Percentiles rank a stretch among this genome's conserved stretches.
phyloP scores from a whole-genome alignment of 1,140 invertebrate species.

The Scylla paramamosain region DNA sequence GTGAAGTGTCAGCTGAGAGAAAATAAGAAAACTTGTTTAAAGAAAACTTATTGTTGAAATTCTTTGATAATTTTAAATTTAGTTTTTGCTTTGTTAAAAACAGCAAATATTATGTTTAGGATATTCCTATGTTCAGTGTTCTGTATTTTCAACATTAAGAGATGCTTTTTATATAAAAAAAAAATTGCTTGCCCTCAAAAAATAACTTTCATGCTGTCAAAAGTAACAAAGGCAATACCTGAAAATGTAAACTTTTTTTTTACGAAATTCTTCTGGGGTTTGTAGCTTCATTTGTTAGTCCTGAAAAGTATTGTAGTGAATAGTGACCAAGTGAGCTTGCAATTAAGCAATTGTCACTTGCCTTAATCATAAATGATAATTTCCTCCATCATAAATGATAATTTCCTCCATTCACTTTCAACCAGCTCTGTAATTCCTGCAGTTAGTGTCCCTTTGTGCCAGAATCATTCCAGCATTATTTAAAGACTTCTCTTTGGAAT shows the following conservation, averaged over 20 bases:
- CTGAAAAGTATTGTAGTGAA: background rate
- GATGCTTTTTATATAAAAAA: too few relatives aligned
- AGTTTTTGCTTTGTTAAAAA: background rate
- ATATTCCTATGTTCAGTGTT: background rate
- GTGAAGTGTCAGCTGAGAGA: background rate
- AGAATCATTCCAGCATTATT: background rate
- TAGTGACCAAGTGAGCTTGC: background rate
- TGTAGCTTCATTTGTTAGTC: background rate
- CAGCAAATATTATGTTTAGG: background rate
- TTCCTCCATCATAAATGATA: background rate
- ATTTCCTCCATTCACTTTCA: background rate
- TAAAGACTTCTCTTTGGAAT: background rate
- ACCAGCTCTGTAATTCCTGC: background rate
- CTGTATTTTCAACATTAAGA: background rate
- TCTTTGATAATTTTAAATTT: background rate
- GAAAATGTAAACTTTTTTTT: background rate
- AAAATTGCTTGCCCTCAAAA: too few relatives aligned
- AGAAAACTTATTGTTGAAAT: conserved; percentile 1
- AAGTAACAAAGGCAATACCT: too few relatives aligned
- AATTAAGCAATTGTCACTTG: background rate
- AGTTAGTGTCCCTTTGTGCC: background rate
- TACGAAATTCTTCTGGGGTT: background rate
- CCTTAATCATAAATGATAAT: background rate
- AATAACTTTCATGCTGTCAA: too few relatives aligned
- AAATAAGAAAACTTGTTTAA: background rate